phyloP scores from a whole-genome alignment of 1,140 invertebrate species.

The Plectrocnemia conspersa region DNA sequence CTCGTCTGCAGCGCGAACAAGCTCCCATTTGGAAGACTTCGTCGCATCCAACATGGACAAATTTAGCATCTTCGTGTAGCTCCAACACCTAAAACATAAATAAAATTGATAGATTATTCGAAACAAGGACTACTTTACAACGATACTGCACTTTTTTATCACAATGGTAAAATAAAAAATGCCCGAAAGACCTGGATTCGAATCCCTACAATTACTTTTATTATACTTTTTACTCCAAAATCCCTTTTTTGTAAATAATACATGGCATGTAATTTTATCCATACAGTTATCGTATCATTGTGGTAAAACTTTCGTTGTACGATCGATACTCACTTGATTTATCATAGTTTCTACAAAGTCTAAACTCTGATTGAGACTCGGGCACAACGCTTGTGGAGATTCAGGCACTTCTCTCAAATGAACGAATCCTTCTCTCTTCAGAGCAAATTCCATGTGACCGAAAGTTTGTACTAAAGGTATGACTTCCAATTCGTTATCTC shows the following conservation, averaged over 20 bases:
- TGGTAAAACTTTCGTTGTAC: background rate
- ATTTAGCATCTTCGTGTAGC: slow-evolving; percentile 22
- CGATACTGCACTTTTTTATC: too few relatives aligned
- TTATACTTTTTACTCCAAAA: too few relatives aligned
- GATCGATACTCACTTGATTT: slow-evolving; percentile 63
- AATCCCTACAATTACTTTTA: too few relatives aligned
- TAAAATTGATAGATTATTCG: background rate
- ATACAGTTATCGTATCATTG: background rate
- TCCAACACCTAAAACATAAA: slow-evolving; percentile 30
- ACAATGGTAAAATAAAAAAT: too few relatives aligned
- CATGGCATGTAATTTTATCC: slow-evolving; percentile 10
- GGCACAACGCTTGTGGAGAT: slow-evolving; percentile 79
- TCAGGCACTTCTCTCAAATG: slow-evolving; percentile 69
- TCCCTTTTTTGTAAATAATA: background rate
- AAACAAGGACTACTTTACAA: too few relatives aligned
- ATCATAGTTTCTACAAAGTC: slow-evolving; percentile 70
- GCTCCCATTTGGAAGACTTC: slow-evolving; percentile 77
- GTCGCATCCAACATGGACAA: slow-evolving; percentile 70
- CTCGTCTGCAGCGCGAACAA: slow-evolving; percentile 62
- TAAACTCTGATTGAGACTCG: slow-evolving; percentile 66
- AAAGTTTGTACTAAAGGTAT: slow-evolving; percentile 92
- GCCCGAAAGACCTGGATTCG: too few relatives aligned
- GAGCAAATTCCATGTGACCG: slow-evolving; percentile 83
- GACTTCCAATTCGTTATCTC: slow-evolving; percentile 63
- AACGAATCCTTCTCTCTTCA: slow-evolving; percentile 72